Evolutionary conservation across 2,888 invertebrate genomes (phyloP), one percentile per base, ranked within the genome.

Genomic region (Acleris sparsana): DNA sequence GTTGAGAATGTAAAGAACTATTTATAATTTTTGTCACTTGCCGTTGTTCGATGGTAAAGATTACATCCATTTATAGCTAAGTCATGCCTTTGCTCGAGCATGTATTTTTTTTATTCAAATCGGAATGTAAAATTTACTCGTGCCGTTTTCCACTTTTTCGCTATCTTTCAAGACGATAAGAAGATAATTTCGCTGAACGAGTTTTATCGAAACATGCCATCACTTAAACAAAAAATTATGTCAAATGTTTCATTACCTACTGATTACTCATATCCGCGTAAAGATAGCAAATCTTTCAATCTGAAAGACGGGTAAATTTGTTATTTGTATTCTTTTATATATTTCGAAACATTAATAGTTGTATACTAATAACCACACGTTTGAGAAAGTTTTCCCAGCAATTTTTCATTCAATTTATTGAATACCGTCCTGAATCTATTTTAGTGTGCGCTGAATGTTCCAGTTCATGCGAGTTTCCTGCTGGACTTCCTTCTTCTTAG

Each of bases 381-480:
- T 51, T 46, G 11, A n/a, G 53, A 48, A 53, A 43, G 49, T 49
- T 49, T 51, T 55, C 55, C 17, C n/a, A 49, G 49, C 25, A 18
- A 53, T 64, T 49, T 53, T 59, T 64, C 18, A 49, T 48, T 16
- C 1, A 49, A 44, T 65, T 62, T 62, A 65, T 56, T 59, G 49
- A 51, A 60, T 53, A 49, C 51, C 56, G 13, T 25, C 48, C 16
- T 39, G 43, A 59, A 55, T 60, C 60, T 64, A 64, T 64, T 64
- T 64, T 13, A 55, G 55, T 55, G n/a, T 29, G 39, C 25, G 53
- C 29, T 53, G 18, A 44, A 62, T 53, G 56, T 44, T 53, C 60
- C 57, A 25, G 44, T 60, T 52, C 57, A 43, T 20, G 57, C 46
- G 59, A 18, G 55, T 62, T 68, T 65, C 68, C 68, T 68, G 58